Base-by-base conservation (phyloP, 37 sponge, comb jelly and placozoan genomes). In the Diacarnus erythraeanus region DNA sequence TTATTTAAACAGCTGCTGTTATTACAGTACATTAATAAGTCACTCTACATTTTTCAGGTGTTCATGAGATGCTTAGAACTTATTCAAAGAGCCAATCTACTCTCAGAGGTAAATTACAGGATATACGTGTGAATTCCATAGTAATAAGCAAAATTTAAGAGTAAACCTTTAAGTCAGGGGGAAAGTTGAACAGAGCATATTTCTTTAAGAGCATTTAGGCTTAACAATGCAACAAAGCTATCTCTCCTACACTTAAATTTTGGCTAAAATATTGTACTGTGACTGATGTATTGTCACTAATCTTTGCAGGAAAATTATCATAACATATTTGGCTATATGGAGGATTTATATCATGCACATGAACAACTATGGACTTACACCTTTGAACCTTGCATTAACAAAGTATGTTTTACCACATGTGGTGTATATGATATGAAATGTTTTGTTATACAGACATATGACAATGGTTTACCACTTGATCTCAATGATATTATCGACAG, bases 311-410 rank as follows among this genome's bases (percentile, higher is more conserved):
- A 85, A 3, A 80, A 76, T 80, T 89, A 89, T 63, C 80, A 89
- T 65, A 89, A 89, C 51, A 63, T 89, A 60, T 89, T 89, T 80
- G 79, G 71, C 40, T 80, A 80, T 77, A 89, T 89, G 90, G 75
- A 80, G 43, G 81, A 89, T 39, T 72, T 89, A 0, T 78, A 83
- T 42, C 22, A 51, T 26, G 84, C 80, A 6, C 90, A 89, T 38
- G 76, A 76, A 26, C 56, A 69, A 58, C 79, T 89, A 65, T 89
- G 90, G 90, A 37, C 63, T 39, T 63, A 40, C 33, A 71, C 77
- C 5, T 70, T 89, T 8, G 64, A 70, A 35, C 90, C 90, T 27
- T 84, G 81, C 26, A 41, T 84, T n/a, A 66, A 80, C 22, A 74
- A 74, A 80, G 87, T 86, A 25, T 18, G 8, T 39, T n/a, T n/a